Conservation (phyloP, 92 coral and sea anemone species). For the Epizoanthus illoricatus region DNA sequence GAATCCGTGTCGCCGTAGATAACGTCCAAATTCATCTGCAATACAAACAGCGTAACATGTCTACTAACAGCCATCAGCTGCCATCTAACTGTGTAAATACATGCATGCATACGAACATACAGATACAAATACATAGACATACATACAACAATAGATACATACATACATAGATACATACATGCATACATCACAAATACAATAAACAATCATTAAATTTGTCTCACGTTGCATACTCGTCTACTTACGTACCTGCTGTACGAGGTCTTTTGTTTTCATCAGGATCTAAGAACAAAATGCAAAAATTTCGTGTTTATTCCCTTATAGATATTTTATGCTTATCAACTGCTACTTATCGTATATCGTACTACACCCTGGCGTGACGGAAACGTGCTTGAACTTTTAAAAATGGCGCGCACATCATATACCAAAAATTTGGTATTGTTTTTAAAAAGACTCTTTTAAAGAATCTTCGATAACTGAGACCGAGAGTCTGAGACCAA, state of each 20-base stretch:
- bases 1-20: constrained; percentile 98
- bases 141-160: neutral
- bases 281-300: constrained; percentile 54
- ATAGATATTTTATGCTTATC: too few species aligned
- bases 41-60: neutral
- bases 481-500: too few species aligned
- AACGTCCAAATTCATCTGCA: constrained; percentile 88
- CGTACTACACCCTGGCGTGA: too few species aligned
- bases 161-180: neutral
- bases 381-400: too few species aligned
- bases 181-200: neutral
- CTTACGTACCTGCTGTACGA: constrained; percentile 78
- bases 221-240: neutral
- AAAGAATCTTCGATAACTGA: too few species aligned
- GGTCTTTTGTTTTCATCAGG: constrained; percentile 96
- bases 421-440: too few species aligned
- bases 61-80: neutral
- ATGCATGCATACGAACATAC: neutral
- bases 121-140: neutral
- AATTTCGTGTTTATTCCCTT: neutral
- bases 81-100: neutral
- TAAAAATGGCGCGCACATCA: too few species aligned
- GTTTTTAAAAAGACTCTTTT: too few species aligned
- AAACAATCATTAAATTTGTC: too few species aligned
- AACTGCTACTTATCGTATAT: too few species aligned